These are phyloP conservation scores for Lophius americanus DNA, from an alignment of 2,797 vertebrate genomes.

Conservation along the genomic window DNA sequence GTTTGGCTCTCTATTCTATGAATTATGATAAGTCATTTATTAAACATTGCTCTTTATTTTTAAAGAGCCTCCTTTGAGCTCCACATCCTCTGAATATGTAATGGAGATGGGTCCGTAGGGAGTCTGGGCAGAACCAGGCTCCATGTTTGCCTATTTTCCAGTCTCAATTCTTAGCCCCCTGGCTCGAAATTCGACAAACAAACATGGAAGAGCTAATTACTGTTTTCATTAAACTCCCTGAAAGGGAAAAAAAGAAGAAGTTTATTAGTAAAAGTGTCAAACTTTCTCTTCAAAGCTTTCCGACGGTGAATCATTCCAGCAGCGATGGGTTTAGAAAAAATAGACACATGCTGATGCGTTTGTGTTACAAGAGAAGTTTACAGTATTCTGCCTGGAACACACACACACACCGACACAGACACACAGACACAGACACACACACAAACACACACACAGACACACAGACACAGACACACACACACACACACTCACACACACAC, in stretches of 20 bases:
- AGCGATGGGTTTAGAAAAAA: neutral
- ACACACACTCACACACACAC: neutral
- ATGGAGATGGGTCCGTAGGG: too few species aligned
- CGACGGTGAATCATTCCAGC: neutral
- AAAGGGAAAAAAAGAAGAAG: conserved; percentile 4
- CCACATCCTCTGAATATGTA: too few species aligned
- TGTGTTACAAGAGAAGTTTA: conserved; percentile 11
- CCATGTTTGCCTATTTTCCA: too few species aligned
- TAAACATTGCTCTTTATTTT: too few species aligned
- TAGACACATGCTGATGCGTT: neutral
- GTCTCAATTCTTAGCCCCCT: too few species aligned
- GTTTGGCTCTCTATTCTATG: too few species aligned
- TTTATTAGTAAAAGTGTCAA: neutral
- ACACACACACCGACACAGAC: conserved; percentile 8
- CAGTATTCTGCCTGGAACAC: conserved; percentile 17
- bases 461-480: conserved; percentile 3
- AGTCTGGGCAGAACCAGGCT: too few species aligned
- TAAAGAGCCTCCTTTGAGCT: too few species aligned
- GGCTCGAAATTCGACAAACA: too few species aligned
- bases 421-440: neutral
- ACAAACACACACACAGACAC: conserved; percentile 1
- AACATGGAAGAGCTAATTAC: too few species aligned
- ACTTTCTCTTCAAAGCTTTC: neutral
- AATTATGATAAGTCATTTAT: too few species aligned
- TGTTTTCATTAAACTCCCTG: neutral